Percentiles rank a stretch among this genome's conserved stretches.
These are phyloP conservation scores for Caloenas nicobarica DNA, from an alignment of 2,113 vertebrate genomes.

Conservation along the genomic window DNA sequence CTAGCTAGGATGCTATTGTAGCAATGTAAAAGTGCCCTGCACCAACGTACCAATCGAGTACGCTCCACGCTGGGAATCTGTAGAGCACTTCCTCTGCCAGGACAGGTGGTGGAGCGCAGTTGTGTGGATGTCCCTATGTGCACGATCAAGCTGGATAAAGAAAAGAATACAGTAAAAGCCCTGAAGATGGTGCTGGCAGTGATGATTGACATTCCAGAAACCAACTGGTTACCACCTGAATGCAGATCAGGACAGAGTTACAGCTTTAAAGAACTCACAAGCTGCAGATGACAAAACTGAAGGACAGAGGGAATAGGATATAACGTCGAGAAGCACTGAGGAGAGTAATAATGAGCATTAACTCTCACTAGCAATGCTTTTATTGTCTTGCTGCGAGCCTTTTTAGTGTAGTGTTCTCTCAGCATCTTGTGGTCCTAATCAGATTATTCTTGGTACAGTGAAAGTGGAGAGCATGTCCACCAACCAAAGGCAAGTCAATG, in stretches of 20 bases:
- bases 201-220: background rate
- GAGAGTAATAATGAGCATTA: background rate
- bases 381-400: background rate
- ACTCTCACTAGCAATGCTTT: background rate
- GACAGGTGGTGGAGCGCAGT: background rate
- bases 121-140: background rate
- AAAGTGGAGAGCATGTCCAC: background rate
- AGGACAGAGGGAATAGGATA: background rate
- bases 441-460: background rate
- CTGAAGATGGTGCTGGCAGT: background rate
- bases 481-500: background rate
- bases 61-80: background rate
- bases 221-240: background rate
- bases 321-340: background rate
- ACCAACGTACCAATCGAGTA: background rate
- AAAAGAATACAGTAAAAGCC: background rate
- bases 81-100: background rate
- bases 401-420: background rate
- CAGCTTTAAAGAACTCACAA: background rate
- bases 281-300: background rate
- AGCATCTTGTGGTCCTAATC: background rate
- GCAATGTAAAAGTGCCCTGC: background rate
- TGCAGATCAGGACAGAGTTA: background rate
- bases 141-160: background rate
- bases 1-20: background rate